Evolutionary conservation across 2,113 vertebrate species (phyloP).

Genomic region (Menura novaehollandiae): DNA sequence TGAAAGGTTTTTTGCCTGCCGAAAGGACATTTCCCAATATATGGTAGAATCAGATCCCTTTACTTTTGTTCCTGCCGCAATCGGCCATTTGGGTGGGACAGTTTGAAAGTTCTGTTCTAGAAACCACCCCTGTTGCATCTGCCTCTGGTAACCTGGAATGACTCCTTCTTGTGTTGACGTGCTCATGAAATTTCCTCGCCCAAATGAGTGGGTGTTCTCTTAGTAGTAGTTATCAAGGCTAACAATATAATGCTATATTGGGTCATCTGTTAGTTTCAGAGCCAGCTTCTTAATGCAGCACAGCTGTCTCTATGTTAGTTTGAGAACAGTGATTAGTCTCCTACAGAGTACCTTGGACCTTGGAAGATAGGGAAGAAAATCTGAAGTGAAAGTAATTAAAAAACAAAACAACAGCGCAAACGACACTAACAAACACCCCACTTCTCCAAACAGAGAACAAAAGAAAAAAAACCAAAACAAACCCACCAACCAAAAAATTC

Average conservation of each 20-base stretch:
- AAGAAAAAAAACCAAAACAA: too few relatives aligned
- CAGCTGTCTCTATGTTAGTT: not conserved
- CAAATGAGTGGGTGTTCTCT: rapidly evolving
- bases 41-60: rapidly evolving
- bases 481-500: not conserved
- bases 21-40: rapidly evolving
- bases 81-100: rapidly evolving
- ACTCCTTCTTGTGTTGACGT: not conserved
- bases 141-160: not conserved
- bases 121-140: not conserved
- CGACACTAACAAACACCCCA: too few relatives aligned
- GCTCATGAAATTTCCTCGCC: not conserved
- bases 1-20: not conserved
- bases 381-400: not conserved
- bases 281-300: not conserved
- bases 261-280: not conserved
- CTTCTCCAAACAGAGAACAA: too few relatives aligned
- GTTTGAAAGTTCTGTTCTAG: not conserved
- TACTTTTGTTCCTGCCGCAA: not conserved
- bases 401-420: not conserved
- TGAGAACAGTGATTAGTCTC: not conserved
- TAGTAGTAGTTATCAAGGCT: not conserved
- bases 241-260: not conserved
- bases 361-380: not conserved
- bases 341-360: not conserved